Conservation (phyloP, 2,888 invertebrate genomes). For the Tenthredo distinguenda region DNA sequence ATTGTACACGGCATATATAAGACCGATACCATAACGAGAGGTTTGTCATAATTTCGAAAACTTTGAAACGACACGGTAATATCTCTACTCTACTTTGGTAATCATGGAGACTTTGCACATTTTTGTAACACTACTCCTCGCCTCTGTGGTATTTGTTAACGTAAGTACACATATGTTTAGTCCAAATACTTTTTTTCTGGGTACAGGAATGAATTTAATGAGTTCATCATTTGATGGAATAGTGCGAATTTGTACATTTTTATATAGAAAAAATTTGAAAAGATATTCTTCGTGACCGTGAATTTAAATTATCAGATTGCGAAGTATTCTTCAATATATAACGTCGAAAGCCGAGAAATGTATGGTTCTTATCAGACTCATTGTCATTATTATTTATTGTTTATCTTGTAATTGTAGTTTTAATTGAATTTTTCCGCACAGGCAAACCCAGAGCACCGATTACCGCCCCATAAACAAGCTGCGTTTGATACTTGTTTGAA, state of each 20-base stretch:
- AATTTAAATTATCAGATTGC: not conserved
- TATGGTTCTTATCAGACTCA: not conserved
- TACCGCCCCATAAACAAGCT: not conserved
- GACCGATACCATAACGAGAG: not conserved
- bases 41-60: not conserved
- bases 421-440: not conserved
- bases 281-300: not conserved
- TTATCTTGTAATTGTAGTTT: not conserved
- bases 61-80: not conserved
- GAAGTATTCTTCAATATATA: not conserved
- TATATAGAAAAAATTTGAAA: not conserved
- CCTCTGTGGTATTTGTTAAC: not conserved
- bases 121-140: not conserved
- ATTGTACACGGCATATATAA: not conserved
- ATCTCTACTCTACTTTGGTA: not conserved
- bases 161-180: slow-evolving; percentile 4
- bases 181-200: not conserved
- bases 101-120: not conserved
- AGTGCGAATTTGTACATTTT: not conserved
- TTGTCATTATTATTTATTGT: not conserved
- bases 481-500: slow-evolving; percentile 1
- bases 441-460: not conserved
- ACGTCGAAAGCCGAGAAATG: not conserved
- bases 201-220: not conserved
- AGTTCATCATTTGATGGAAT: not conserved